A percentile compares a stretch with the other conserved stretches of the same genome.
phyloP scores from a whole-genome alignment of 1,140 invertebrate species.

The Neodiprion lecontei region DNA sequence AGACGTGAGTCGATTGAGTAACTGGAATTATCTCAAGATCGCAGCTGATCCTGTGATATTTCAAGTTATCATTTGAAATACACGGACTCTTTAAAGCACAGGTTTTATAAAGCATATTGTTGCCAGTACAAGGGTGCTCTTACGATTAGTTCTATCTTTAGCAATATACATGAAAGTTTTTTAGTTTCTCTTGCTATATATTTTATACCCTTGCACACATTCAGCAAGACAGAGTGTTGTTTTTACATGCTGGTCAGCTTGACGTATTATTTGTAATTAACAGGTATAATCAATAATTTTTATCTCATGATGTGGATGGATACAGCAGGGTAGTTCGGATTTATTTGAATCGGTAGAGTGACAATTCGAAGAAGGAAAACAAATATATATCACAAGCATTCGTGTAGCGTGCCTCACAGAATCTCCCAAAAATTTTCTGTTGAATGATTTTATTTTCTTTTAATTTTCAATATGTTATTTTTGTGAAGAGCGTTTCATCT shows the following conservation, averaged over 20 bases:
- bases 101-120: constrained; percentile 1
- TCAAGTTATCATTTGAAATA: background rate
- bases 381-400: too few relatives aligned
- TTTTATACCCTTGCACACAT: background rate
- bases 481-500: too few relatives aligned
- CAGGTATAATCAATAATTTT: too few relatives aligned
- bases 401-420: too few relatives aligned
- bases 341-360: too few relatives aligned
- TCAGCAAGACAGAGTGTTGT: constrained; percentile 12
- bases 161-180: background rate
- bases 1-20: background rate
- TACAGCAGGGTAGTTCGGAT: too few relatives aligned
- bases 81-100: background rate
- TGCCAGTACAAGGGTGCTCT: constrained; percentile 6
- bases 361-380: too few relatives aligned
- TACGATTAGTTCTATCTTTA: background rate
- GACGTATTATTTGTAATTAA: background rate
- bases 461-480: too few relatives aligned
- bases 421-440: too few relatives aligned
- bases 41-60: background rate
- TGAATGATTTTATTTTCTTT: too few relatives aligned
- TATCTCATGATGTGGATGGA: too few relatives aligned
- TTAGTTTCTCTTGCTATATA: background rate
- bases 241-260: background rate
- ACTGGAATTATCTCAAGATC: background rate